Evolutionary conservation across 2,797 vertebrate genomes (phyloP), one percentile per base, ranked within the genome.

Genomic region (Prunella strophiata): DNA sequence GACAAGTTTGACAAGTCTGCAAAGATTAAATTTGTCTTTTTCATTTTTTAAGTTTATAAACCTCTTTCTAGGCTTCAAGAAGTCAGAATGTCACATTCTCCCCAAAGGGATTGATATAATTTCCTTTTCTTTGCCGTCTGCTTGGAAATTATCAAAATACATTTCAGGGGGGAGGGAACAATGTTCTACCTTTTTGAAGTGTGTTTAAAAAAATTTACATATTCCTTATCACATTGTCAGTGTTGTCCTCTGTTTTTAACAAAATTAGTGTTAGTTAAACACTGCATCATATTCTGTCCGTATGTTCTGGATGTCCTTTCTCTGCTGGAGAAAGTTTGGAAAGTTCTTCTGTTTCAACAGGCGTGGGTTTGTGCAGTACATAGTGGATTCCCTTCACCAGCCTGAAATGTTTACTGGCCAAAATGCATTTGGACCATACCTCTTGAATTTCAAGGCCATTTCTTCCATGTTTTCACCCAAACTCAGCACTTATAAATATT

Each of bases 1-100:
- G 94, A 96, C 95, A 96, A 95, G 92, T 96, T 85, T 92, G 94
- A 96, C 91, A 96, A 95, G 85, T 92, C 87, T 91, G 90, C 82
- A 93, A 94, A 93, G 93, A 93, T 87, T 92, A 94, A 92, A 89
- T 90, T 81, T 0, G 9, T 86, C 93, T 93, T 85, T 80, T 80
- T 83, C 47, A 92, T 61, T 85, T 93, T 86, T 88, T 78, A 93
- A 93, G 83, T 95, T 90, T 89, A 96, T 93, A 92, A 94, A 92
- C 67, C 57, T 84, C 93, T 82, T 88, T 57, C 27, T 14, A 96
- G 92, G 85, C 89, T 93, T 96, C 85, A 81, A 88, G 72, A 90
- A 95, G 95, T 90, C 94, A 96, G 84, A 94, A 96, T 91, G 89
- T 94, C 94, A 97, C 51, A 71, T 95, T 89, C 70, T 79, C 50